Percentiles rank a stretch among this genome's conserved stretches.
These are phyloP conservation scores for Leucosticte australis DNA, from an alignment of 2,113 vertebrate genomes.

Conservation along the genomic window DNA sequence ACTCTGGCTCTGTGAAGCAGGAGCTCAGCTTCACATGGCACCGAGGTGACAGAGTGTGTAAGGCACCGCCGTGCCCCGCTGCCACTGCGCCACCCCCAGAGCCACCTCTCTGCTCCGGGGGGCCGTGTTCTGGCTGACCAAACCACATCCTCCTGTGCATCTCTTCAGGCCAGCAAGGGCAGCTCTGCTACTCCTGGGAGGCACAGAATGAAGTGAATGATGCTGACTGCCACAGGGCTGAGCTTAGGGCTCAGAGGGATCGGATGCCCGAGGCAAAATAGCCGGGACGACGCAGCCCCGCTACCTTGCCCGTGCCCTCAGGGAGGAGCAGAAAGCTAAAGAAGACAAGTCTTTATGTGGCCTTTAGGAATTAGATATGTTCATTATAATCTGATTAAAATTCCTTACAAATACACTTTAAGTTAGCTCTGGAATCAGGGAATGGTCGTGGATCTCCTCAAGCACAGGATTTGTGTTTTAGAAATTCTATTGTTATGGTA, in stretches of 20 bases:
- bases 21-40: not conserved
- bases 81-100: not conserved
- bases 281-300: not conserved
- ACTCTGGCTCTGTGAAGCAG: not conserved
- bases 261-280: not conserved
- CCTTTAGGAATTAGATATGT: not conserved
- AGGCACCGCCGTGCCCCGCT: not conserved
- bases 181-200: not conserved
- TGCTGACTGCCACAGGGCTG: not conserved
- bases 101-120: not conserved
- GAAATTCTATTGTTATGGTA: not conserved
- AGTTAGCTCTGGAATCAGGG: not conserved
- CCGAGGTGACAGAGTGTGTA: fast-evolving
- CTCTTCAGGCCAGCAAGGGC: not conserved
- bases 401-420: not conserved
- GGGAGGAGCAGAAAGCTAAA: not conserved
- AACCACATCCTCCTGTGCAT: too few relatives aligned
- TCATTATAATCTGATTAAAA: not conserved
- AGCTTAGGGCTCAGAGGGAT: not conserved
- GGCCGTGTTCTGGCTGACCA: not conserved
- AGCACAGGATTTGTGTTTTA: not conserved
- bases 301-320: not conserved
- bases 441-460: not conserved
- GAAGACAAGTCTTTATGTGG: not conserved
- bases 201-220: not conserved